Conservation (phyloP, 2,113 vertebrate genomes). For the Oceanites oceanicus region DNA sequence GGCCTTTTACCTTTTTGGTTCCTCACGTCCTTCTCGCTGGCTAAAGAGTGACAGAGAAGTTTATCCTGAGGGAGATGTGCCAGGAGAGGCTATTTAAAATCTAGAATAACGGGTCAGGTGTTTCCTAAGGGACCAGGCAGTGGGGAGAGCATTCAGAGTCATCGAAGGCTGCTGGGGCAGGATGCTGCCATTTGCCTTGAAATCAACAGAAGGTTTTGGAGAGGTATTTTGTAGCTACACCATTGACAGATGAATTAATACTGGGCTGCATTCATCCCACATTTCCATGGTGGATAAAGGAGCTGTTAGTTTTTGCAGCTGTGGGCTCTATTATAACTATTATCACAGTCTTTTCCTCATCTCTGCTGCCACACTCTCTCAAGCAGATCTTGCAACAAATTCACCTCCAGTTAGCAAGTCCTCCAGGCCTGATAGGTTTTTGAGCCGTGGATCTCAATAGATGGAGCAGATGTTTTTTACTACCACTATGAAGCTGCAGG, state of each 20-base stretch:
- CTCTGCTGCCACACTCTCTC: neutral
- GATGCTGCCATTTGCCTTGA: neutral
- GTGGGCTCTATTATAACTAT: neutral
- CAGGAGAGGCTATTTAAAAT: neutral
- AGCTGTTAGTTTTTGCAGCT: neutral
- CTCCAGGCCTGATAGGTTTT: neutral
- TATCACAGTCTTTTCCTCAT: neutral
- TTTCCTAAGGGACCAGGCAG: neutral
- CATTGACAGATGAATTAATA: neutral
- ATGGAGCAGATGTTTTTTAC: neutral
- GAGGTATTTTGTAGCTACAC: neutral
- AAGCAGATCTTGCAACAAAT: neutral
- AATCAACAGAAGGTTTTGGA: neutral
- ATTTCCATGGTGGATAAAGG: neutral
- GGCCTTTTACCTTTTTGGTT: neutral
- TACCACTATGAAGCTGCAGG: neutral
- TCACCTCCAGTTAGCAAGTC: neutral
- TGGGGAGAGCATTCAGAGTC: neutral
- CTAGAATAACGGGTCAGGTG: neutral
- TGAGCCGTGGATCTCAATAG: neutral
- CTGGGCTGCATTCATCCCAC: neutral
- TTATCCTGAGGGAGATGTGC: neutral
- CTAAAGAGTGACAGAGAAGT: neutral
- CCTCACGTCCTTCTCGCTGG: accelerated
- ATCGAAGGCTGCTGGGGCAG: neutral